These are phyloP conservation scores for Lerema accius DNA, from an alignment of 1,140 invertebrate species.

Conservation along the genomic window DNA sequence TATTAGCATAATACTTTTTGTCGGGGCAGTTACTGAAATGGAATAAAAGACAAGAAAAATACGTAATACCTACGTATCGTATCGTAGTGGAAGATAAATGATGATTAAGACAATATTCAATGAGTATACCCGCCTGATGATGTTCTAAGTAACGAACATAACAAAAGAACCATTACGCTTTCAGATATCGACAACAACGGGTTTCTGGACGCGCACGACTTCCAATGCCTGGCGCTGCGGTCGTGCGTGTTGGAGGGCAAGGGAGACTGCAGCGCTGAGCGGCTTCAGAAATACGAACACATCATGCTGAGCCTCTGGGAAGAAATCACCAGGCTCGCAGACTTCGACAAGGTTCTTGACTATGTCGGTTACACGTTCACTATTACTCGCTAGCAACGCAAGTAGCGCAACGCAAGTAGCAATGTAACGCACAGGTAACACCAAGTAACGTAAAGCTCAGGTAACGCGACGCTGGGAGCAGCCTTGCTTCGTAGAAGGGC, in stretches of 20 bases:
- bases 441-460: conserved; percentile 19
- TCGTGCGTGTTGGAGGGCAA: conserved; percentile 92
- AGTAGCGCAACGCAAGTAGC: conserved; percentile 25
- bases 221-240: conserved; percentile 90
- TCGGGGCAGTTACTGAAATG: too few species aligned
- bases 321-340: conserved; percentile 91
- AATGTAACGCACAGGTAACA: conserved; percentile 15
- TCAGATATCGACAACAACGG: conserved; percentile 93
- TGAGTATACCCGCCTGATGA: too few species aligned
- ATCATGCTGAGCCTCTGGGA: conserved; percentile 93
- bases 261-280: conserved; percentile 87
- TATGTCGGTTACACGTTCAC: conserved; percentile 74
- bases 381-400: conserved; percentile 42
- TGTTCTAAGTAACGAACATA: too few species aligned
- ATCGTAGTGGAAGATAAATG: too few species aligned
- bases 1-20: too few species aligned
- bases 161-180: conserved; percentile 34
- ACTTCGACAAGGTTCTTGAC: conserved; percentile 91
- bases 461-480: too few species aligned
- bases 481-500: background rate
- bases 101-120: too few species aligned
- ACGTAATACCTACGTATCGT: too few species aligned
- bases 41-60: too few species aligned
- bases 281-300: conserved; percentile 90
- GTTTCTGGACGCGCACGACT: conserved; percentile 90